phyloP scores from a whole-genome alignment of 1,140 invertebrate genomes.

The Anoplophora glabripennis region DNA sequence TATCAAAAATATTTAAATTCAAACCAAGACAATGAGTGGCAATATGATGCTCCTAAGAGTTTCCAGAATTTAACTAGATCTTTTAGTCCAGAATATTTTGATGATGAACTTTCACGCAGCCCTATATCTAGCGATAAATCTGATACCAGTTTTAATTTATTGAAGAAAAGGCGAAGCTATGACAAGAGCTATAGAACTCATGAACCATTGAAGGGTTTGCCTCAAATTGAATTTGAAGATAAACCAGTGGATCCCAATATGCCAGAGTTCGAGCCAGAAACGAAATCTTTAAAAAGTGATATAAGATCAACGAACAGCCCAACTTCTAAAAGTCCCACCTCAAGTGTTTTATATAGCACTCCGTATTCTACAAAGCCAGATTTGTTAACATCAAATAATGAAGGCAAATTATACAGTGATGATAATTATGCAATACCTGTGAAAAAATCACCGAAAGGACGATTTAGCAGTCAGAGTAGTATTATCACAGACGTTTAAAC shows the following conservation, averaged over 20 bases:
- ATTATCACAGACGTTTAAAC: constrained; percentile 39
- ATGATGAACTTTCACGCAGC: constrained; percentile 29
- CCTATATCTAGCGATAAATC: constrained; percentile 27
- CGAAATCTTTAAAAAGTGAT: not conserved
- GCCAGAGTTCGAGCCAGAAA: constrained; percentile 22
- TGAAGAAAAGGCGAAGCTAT: constrained; percentile 64
- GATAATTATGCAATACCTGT: constrained; percentile 31
- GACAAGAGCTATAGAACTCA: constrained; percentile 78
- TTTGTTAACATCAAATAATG: constrained; percentile 8
- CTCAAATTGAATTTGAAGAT: constrained; percentile 73
- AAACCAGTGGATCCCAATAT: constrained; percentile 66
- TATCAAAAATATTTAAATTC: constrained; percentile 55
- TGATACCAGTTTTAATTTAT: constrained; percentile 22
- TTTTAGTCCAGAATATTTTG: constrained; percentile 15
- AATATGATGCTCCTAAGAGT: constrained; percentile 17
- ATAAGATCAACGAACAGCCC: not conserved
- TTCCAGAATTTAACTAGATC: constrained; percentile 17
- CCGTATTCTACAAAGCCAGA: constrained; percentile 23
- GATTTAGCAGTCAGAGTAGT: constrained; percentile 37
- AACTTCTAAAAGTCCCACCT: constrained; percentile 22
- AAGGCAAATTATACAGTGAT: constrained; percentile 24
- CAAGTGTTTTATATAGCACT: constrained; percentile 21
- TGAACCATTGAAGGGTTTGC: constrained; percentile 74
- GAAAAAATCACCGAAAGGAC: constrained; percentile 23
- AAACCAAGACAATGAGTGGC: constrained; percentile 43